Conservation (phyloP, 1,140 invertebrate genomes). For the Lucilia cuprina region DNA sequence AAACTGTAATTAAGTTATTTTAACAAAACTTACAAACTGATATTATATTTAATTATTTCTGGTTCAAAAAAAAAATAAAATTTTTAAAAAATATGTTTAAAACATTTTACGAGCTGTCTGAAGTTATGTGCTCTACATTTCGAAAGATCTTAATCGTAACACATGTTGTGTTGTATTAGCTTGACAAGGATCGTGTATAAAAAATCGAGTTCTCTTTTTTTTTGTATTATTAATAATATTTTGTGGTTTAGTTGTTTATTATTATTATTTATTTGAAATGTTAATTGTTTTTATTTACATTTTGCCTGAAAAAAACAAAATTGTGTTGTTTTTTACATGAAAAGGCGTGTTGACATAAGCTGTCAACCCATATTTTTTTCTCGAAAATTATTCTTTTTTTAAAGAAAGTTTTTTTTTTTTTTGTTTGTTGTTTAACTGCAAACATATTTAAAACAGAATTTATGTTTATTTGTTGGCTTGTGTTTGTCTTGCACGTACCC, state of each 20-base stretch:
- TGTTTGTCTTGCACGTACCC: slow-evolving; percentile 23
- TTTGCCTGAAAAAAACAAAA: not conserved
- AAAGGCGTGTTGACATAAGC: slow-evolving; percentile 19
- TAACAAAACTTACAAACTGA: too few species aligned
- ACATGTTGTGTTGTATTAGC: not conserved
- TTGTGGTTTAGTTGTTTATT: not conserved
- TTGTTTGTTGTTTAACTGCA: slow-evolving; percentile 9
- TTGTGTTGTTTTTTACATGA: slow-evolving; percentile 7
- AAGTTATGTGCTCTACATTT: slow-evolving; percentile 26
- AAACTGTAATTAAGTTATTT: too few species aligned
- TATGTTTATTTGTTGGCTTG: slow-evolving; percentile 24
- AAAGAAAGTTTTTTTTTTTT: slow-evolving; percentile 21
- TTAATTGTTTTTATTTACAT: slow-evolving; percentile 34
- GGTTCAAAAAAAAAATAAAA: too few species aligned
- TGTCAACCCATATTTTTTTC: slow-evolving; percentile 26
- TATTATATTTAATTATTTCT: too few species aligned
- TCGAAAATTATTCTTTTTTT: not conserved
- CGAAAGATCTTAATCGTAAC: not conserved
- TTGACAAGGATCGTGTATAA: not conserved
- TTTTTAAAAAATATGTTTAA: not conserved
- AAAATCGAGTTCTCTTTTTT: not conserved
- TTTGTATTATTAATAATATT: not conserved
- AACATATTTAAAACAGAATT: slow-evolving; percentile 26
- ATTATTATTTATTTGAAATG: slow-evolving; percentile 23
- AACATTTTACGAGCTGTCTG: not conserved